Percentiles rank a stretch among this genome's conserved stretches.
Conservation (phyloP, 2,113 vertebrate genomes). For the Coracopsis vasa region DNA sequence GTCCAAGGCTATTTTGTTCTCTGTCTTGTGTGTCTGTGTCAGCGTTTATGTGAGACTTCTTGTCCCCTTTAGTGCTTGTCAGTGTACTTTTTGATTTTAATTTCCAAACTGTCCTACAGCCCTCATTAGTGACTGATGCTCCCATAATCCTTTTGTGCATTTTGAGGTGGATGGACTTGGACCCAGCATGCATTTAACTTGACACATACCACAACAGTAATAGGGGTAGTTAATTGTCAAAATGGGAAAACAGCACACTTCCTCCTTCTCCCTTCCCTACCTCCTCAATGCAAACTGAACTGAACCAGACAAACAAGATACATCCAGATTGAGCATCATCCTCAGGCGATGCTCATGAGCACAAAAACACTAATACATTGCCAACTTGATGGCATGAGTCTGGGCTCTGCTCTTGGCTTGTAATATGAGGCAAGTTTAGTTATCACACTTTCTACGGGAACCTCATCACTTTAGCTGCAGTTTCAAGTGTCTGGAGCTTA, state of each 20-base stretch:
- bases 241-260: background rate
- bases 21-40: background rate
- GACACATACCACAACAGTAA: background rate
- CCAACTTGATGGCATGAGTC: background rate
- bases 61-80: background rate
- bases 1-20: background rate
- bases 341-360: background rate
- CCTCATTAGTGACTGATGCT: background rate
- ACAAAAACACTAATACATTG: background rate
- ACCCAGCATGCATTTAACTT: background rate
- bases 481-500: background rate
- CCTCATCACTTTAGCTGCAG: background rate
- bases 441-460: background rate
- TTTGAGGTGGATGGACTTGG: background rate
- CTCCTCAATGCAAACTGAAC: background rate
- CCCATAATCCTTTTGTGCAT: background rate
- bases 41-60: background rate
- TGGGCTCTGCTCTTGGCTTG: background rate
- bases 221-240: background rate
- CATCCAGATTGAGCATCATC: background rate
- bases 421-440: background rate
- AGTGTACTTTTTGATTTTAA: background rate
- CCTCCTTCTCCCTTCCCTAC: background rate
- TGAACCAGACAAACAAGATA: background rate
- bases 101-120: background rate